A percentile compares a stretch with the other conserved stretches of the same genome.
phyloP scores from a whole-genome alignment of 1,140 invertebrate species.

The Apis mellifera region DNA sequence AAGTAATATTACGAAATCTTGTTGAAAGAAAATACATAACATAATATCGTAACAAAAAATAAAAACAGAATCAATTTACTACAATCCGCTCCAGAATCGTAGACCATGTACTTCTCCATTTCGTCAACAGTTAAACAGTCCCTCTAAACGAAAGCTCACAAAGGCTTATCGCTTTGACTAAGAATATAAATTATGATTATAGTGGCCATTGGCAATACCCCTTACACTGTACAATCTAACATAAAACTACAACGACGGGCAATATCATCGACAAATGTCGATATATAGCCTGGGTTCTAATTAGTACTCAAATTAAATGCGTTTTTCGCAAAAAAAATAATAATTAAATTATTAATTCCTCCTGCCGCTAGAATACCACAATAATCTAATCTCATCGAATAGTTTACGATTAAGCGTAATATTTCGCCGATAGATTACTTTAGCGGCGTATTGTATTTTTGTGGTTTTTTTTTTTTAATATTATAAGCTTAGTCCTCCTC shows the following conservation, averaged over 20 bases:
- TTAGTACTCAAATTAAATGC: slow-evolving; percentile 46
- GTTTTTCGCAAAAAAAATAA: slow-evolving; percentile 49
- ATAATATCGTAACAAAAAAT: slow-evolving; percentile 71
- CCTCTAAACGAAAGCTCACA: slow-evolving; percentile 57
- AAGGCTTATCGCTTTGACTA: slow-evolving; percentile 53
- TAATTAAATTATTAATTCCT: slow-evolving; percentile 55
- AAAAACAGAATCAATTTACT: slow-evolving; percentile 72
- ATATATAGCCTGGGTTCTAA: slow-evolving; percentile 48
- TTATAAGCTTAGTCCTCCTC: slow-evolving; percentile 40
- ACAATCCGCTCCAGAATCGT: slow-evolving; percentile 73
- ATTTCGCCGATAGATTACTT: slow-evolving; percentile 52
- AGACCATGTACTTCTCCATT: slow-evolving; percentile 74
- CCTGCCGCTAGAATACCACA: slow-evolving; percentile 44
- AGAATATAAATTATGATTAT: slow-evolving; percentile 65
- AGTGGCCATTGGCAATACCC: slow-evolving; percentile 38
- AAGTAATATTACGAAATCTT: slow-evolving; percentile 54
- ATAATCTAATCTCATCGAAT: slow-evolving; percentile 63
- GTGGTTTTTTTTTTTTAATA: slow-evolving; percentile 21
- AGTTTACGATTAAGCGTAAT: slow-evolving; percentile 67
- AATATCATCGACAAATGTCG: slow-evolving; percentile 54
- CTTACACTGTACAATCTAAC: slow-evolving; percentile 61
- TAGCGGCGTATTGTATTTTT: slow-evolving; percentile 47
- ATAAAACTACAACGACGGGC: slow-evolving; percentile 62
- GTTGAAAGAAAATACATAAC: slow-evolving; percentile 66
- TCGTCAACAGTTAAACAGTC: slow-evolving; percentile 75